Percentiles rank a stretch among this genome's conserved stretches.
phyloP scores from a whole-genome alignment of 2,113 vertebrate species.

The Chaetodon auriga region DNA sequence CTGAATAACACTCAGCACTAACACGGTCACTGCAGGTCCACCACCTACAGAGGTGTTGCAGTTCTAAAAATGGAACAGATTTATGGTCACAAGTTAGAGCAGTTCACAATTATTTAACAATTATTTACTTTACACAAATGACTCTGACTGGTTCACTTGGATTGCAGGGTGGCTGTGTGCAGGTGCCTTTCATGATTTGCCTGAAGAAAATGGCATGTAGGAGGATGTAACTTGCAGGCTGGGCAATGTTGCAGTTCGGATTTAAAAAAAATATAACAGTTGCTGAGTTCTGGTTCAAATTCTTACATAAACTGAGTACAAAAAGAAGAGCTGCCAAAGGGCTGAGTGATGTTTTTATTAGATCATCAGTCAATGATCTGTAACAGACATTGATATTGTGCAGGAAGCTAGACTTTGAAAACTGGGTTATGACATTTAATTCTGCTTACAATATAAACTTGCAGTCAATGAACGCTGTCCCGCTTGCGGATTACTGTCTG shows the following conservation, averaged over 20 bases:
- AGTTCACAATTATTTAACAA: slow-evolving; percentile 20
- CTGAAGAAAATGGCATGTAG: not conserved
- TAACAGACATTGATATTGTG: not conserved
- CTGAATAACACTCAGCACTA: slow-evolving; percentile 54
- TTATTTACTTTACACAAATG: not conserved
- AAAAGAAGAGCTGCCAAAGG: not conserved
- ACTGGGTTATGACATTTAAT: not conserved
- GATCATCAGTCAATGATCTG: not conserved
- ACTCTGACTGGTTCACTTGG: not conserved
- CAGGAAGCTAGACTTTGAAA: not conserved
- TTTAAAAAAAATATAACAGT: not conserved
- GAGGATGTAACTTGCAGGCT: not conserved
- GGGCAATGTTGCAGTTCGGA: not conserved
- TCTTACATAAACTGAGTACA: not conserved
- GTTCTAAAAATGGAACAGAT: slow-evolving; percentile 24
- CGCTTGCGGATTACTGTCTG: not conserved
- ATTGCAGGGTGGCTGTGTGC: not conserved
- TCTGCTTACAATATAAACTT: not conserved
- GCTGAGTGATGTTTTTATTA: not conserved
- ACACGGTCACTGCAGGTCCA: slow-evolving; percentile 18
- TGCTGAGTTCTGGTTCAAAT: not conserved
- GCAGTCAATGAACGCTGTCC: not conserved
- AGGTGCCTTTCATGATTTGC: not conserved
- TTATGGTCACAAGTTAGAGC: not conserved
- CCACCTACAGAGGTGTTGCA: slow-evolving; percentile 44